Evolutionary conservation across 2,797 vertebrate genomes (phyloP), one percentile per base, ranked within the genome.

Genomic region (Siniperca obscura): DNA sequence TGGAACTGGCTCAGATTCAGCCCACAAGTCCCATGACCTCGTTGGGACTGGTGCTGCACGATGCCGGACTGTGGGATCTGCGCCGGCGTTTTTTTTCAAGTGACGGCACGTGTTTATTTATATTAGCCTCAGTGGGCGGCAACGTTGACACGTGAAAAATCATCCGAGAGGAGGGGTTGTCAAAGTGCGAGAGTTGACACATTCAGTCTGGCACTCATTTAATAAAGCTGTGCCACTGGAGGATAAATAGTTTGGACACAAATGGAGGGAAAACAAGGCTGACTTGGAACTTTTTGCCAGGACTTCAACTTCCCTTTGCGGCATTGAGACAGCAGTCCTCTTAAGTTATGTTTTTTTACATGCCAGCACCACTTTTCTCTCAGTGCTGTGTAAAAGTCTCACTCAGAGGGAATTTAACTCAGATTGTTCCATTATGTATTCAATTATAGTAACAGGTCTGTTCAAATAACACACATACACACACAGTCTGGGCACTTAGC

Each of bases 21-120:
- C 70, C 85, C 83, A 77, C 66, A 36, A 83, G 70, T 87, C 81
- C 86, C 86, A 81, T 62, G 60, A 90, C 79, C 86, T 77, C 4
- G 5, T 2, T 25, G 83, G 57, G 76, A 61, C 65, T 74, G 64
- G 34, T 62, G 81, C 68, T 0, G 57, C 57, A 4, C 21, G 19
- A 50, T 1, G 52, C 59, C 7, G 72, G 44, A 61, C 80, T 75
- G 64, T 76, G 85, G 81, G 84, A 88, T 71, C 75, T 10, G 27
- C 30, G 52, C 71, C 13, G 44, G 44, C 61, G 40, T n/a, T 67
- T 36, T 70, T 36, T 68, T 56, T 56, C 22, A 78, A 78, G 64
- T 70, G 83, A 52, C 46, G 34, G 36, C 56, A 59, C 42, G 59
- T 80, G 78, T 83, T 88, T 88, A 76, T 90, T 90, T 86, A 87